These are phyloP conservation scores for Gavia stellata DNA, from an alignment of 2,113 vertebrate species.

Conservation along the genomic window DNA sequence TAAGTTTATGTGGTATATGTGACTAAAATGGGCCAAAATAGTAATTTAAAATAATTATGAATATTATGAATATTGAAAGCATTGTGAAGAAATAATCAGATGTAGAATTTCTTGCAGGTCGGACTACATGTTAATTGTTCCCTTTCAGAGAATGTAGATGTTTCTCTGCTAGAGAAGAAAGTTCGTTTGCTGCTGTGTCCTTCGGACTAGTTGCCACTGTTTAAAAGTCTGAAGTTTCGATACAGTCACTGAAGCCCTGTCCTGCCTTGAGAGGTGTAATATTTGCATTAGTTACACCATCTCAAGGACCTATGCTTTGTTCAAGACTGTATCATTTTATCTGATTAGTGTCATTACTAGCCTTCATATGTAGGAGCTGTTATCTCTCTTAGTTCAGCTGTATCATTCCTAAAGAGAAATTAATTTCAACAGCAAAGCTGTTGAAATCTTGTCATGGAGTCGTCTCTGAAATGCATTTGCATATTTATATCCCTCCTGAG, in stretches of 20 bases:
- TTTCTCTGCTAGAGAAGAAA: not conserved
- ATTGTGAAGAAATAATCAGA: not conserved
- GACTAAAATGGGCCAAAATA: not conserved
- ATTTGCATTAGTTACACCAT: not conserved
- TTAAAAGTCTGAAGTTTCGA: not conserved
- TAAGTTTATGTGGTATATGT: not conserved
- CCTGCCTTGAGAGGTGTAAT: not conserved
- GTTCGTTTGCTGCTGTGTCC: not conserved
- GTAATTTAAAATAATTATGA: not conserved
- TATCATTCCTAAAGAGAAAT: not conserved
- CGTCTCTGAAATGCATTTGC: not conserved
- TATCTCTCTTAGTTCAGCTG: not conserved
- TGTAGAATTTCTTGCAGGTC: not conserved
- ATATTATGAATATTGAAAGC: not conserved
- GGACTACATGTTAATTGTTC: not conserved
- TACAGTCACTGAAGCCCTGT: not conserved
- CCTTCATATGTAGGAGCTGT: not conserved
- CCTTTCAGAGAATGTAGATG: not conserved
- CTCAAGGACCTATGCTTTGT: not conserved
- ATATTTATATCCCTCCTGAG: not conserved
- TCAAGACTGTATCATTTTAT: not conserved
- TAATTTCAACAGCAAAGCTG: not conserved
- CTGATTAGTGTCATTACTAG: not conserved
- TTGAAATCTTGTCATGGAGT: not conserved
- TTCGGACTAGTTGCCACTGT: not conserved